Conservation (phyloP, 2,888 invertebrate genomes). For the Prosapia bicincta region DNA sequence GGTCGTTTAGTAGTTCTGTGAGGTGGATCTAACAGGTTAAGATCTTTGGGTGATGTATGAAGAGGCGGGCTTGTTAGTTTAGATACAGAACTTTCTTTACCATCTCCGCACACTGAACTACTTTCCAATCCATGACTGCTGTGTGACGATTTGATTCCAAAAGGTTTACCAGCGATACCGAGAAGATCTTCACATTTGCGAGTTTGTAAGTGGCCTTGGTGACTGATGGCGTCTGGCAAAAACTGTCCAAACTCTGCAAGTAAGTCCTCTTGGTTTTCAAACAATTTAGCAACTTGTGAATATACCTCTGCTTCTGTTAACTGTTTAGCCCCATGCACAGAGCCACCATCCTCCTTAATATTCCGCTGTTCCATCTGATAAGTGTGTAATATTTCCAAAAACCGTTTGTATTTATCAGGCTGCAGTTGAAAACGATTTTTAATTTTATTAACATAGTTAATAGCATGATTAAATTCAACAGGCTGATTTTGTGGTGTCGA, state of each 20-base stretch:
- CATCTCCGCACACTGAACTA: background rate
- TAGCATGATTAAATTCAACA: slow-evolving; percentile 98
- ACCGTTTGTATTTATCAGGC: slow-evolving; percentile 97
- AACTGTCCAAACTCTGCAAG: slow-evolving; percentile 97
- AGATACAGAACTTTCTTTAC: background rate
- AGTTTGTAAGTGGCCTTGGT: slow-evolving; percentile 36
- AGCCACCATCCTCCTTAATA: background rate
- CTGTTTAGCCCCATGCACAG: slow-evolving; percentile 58
- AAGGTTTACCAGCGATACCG: slow-evolving; percentile 12
- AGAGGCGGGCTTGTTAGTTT: background rate
- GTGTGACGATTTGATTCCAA: slow-evolving; percentile 11
- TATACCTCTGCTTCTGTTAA: slow-evolving; percentile 97
- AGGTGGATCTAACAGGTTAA: background rate
- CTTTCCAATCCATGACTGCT: background rate
- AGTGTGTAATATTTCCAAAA: slow-evolving; percentile 96
- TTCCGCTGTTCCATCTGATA: slow-evolving; percentile 64
- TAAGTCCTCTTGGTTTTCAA: slow-evolving; percentile 96
- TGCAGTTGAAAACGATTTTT: slow-evolving; percentile 80
- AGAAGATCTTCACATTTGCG: slow-evolving; percentile 8
- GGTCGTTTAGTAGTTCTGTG: slow-evolving; percentile 42
- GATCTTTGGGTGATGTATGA: background rate
- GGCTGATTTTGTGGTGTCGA: slow-evolving; percentile 62
- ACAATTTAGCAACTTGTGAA: slow-evolving; percentile 85
- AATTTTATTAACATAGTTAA: slow-evolving; percentile 98
- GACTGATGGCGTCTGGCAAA: slow-evolving; percentile 89